phyloP scores from a whole-genome alignment of 2,797 vertebrate genomes.

The Coregonus ussuriensis region DNA sequence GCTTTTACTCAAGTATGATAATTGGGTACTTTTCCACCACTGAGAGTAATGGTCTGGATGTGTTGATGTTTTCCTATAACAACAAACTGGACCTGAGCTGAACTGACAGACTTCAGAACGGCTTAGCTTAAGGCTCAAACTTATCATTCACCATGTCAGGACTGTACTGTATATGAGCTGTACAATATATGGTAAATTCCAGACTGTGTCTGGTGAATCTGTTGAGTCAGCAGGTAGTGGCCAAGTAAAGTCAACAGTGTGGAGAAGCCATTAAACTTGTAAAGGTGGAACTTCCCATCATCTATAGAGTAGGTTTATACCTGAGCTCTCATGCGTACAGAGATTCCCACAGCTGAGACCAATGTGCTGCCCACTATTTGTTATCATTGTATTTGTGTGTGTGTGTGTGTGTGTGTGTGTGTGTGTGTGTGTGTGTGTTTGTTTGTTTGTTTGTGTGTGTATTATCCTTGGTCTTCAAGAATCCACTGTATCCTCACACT shows the following conservation, averaged over 20 bases:
- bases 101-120: neutral
- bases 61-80: neutral
- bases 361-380: conserved; percentile 35
- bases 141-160: neutral
- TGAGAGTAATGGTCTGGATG: conserved; percentile 23
- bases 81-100: neutral
- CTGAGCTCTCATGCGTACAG: neutral
- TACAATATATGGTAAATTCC: neutral
- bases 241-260: conserved; percentile 11
- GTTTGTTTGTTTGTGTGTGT: conserved; percentile 2
- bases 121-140: neutral
- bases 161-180: neutral
- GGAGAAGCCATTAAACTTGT: conserved; percentile 10
- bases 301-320: neutral
- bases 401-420: neutral
- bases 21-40: too few species aligned
- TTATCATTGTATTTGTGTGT: neutral
- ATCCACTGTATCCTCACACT: neutral
- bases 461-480: neutral
- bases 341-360: conserved; percentile 1
- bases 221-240: neutral
- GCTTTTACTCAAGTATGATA: too few species aligned
- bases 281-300: conserved; percentile 10
- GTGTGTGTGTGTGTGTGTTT: conserved; percentile 6
- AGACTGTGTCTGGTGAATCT: neutral